Conservation (phyloP, 2,797 vertebrate genomes). For the Gallirallus australis region DNA sequence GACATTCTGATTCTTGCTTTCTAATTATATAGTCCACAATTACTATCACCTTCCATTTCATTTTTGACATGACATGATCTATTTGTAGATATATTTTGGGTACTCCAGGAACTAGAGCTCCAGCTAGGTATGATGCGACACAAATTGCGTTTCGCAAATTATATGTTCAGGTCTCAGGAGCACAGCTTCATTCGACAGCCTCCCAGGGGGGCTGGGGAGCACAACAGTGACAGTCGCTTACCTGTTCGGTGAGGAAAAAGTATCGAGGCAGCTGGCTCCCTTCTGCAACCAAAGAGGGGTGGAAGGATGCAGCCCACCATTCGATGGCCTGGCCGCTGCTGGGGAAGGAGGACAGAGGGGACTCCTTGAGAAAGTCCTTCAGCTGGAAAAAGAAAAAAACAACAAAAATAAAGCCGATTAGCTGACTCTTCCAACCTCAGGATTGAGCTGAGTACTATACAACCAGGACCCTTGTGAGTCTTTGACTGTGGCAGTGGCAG, state of each 20-base stretch:
- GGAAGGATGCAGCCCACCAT: background rate
- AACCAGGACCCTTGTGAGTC: background rate
- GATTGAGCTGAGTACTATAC: background rate
- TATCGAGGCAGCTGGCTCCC: background rate
- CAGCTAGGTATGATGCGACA: slow-evolving; percentile 33
- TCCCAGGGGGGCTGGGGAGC: slow-evolving; percentile 1
- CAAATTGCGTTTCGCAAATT: slow-evolving; percentile 57
- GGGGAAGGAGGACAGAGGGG: background rate
- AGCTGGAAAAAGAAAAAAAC: background rate
- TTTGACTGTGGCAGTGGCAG: background rate
- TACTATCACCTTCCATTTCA: slow-evolving; percentile 60
- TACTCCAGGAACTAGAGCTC: slow-evolving; percentile 26
- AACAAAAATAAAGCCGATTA: background rate
- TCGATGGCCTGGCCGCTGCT: background rate
- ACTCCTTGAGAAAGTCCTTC: background rate
- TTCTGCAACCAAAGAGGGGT: background rate
- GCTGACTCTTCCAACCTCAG: background rate
- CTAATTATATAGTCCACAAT: slow-evolving; percentile 61
- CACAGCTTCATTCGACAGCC: background rate
- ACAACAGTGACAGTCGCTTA: background rate
- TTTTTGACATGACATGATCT: slow-evolving; percentile 56
- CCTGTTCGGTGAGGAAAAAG: background rate
- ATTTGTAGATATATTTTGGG: slow-evolving; percentile 40
- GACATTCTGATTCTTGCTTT: slow-evolving; percentile 42
- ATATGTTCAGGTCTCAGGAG: slow-evolving; percentile 39